phyloP scores from a whole-genome alignment of 2,797 vertebrate genomes.

The Alca torda region DNA sequence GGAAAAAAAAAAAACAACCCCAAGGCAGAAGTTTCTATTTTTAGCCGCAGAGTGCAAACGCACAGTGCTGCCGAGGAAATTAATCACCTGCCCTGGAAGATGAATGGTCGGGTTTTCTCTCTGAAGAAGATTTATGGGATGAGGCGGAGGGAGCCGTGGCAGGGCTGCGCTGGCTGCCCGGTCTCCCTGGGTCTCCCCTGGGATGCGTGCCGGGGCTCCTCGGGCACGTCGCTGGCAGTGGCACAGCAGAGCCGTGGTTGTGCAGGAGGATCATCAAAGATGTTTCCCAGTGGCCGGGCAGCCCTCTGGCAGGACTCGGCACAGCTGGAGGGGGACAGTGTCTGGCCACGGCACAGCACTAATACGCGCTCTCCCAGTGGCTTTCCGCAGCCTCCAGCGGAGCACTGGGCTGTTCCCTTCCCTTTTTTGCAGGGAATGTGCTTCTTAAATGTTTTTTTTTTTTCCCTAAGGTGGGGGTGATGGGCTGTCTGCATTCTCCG shows the following conservation, averaged over 20 bases:
- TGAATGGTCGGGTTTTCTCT: background rate
- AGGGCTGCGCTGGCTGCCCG: background rate
- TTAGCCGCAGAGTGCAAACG: slow-evolving; percentile 1
- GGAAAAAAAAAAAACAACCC: background rate
- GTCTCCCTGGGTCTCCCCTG: background rate
- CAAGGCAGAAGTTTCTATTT: background rate
- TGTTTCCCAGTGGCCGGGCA: background rate
- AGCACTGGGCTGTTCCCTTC: background rate
- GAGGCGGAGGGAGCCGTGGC: accelerated
- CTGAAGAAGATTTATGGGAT: background rate
- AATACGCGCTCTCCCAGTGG: background rate
- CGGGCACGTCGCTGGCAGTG: accelerated
- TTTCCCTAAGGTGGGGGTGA: background rate
- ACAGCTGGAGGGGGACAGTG: accelerated
- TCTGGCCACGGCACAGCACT: background rate
- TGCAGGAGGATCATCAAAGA: background rate
- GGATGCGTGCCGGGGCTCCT: accelerated
- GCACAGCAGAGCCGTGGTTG: background rate
- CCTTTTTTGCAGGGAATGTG: background rate
- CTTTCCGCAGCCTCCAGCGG: accelerated
- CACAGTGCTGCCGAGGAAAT: background rate
- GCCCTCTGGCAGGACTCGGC: background rate
- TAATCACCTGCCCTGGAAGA: background rate
- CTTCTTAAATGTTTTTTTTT: background rate
- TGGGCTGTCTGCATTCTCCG: accelerated